Conservation (phyloP, 2,888 invertebrate species). For the Trichogramma dendrolimi region DNA sequence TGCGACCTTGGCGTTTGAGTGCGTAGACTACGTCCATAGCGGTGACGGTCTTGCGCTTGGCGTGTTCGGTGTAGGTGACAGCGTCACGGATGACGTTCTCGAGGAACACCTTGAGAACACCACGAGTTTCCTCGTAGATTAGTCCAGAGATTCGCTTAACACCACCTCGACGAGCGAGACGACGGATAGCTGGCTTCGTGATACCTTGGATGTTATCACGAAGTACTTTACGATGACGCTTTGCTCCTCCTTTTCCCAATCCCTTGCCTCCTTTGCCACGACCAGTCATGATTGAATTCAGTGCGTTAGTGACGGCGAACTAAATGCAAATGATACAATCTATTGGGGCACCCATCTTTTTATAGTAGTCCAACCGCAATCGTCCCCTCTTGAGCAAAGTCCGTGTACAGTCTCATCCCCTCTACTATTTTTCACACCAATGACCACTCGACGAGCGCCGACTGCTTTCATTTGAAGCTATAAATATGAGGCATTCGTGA, state of each 20-base stretch:
- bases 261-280: conserved; percentile 7
- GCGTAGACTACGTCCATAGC: conserved; percentile 19
- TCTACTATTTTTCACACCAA: not conserved
- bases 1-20: not conserved
- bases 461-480: not conserved
- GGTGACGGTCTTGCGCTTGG: conserved; percentile 15
- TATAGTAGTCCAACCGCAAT: not conserved
- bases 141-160: not conserved
- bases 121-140: too few relatives aligned
- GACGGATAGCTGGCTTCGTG: conserved; percentile 3
- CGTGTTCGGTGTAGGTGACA: too few relatives aligned
- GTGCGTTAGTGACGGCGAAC: too few relatives aligned
- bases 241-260: conserved; percentile 6
- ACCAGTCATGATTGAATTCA: not conserved
- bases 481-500: too few relatives aligned
- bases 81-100: too few relatives aligned
- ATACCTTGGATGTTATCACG: conserved; percentile 3
- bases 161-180: conserved; percentile 1
- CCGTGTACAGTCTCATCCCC: not conserved
- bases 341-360: too few relatives aligned
- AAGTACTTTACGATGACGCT: not conserved
- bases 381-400: not conserved
- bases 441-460: not conserved
- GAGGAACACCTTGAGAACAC: too few relatives aligned
- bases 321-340: too few relatives aligned